Percentiles rank a stretch among this genome's conserved stretches.
Conservation (phyloP, 2,113 vertebrate genomes). For the Spermophilus dauricus region DNA sequence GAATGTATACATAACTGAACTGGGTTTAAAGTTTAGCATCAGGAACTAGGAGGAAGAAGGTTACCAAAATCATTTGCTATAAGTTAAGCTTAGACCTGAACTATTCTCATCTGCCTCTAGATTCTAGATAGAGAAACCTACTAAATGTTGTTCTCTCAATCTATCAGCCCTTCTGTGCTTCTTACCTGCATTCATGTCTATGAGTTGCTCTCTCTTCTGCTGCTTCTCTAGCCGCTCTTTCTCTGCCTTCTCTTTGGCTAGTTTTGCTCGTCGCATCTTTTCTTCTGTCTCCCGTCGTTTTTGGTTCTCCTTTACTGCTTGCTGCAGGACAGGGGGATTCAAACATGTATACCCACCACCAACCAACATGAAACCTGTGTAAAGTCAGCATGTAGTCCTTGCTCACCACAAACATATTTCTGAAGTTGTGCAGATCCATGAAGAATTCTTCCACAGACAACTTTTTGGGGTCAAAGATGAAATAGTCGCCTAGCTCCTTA, state of each 20-base stretch:
- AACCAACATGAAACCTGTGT: not conserved
- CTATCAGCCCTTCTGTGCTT: not conserved
- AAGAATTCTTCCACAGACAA: conserved; percentile 92
- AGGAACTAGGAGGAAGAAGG: not conserved
- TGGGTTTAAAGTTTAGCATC: conserved; percentile 6
- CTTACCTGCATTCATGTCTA: conserved; percentile 91
- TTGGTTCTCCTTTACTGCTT: conserved; percentile 92
- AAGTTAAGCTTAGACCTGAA: not conserved
- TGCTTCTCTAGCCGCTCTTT: conserved; percentile 91
- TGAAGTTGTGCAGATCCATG: conserved; percentile 93
- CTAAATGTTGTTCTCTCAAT: not conserved
- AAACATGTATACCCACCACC: not conserved
- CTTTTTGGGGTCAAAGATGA: conserved; percentile 92
- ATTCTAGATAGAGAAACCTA: not conserved
- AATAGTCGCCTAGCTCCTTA: conserved; percentile 89
- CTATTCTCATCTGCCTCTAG: conserved; percentile 6
- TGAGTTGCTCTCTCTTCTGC: conserved; percentile 90
- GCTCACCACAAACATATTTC: conserved; percentile 94
- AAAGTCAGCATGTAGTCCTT: not conserved
- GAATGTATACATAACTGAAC: not conserved
- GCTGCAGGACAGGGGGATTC: conserved; percentile 83
- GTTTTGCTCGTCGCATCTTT: conserved; percentile 90
- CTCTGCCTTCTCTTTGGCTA: conserved; percentile 93
- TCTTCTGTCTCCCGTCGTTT: conserved; percentile 92
- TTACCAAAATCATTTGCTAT: conserved; percentile 12